Conservation (phyloP, 2,888 invertebrate genomes). For the Boloria selene region DNA sequence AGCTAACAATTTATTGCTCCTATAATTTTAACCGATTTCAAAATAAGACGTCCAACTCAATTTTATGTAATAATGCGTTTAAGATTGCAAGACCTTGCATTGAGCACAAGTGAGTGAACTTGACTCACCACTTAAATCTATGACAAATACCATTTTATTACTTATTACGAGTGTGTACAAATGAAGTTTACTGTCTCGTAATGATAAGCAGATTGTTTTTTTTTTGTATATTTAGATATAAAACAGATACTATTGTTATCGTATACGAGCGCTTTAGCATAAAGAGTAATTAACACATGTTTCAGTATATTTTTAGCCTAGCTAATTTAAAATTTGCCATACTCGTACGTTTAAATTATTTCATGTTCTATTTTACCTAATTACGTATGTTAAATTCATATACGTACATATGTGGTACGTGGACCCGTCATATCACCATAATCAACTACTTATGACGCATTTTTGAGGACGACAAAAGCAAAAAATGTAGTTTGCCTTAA, state of each 20-base stretch:
- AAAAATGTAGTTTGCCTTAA: background rate
- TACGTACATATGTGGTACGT: conserved; percentile 4
- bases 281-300: conserved; percentile 9
- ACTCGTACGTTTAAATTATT: conserved; percentile 18
- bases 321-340: conserved; percentile 2
- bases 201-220: background rate
- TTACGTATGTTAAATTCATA: conserved; percentile 7
- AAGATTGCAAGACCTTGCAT: conserved; percentile 20
- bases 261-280: background rate
- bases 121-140: conserved; percentile 23
- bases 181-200: background rate
- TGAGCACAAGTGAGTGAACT: conserved; percentile 15
- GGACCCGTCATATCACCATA: conserved; percentile 24
- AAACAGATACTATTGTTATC: background rate
- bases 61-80: conserved; percentile 15
- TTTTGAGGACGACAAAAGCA: conserved; percentile 20
- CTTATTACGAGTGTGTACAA: background rate
- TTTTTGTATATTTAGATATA: background rate
- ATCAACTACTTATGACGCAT: conserved; percentile 14
- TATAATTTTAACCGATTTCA: conserved; percentile 6
- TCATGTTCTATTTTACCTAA: conserved; percentile 26
- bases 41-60: background rate
- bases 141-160: conserved; percentile 12
- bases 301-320: conserved; percentile 8
- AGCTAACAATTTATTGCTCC: conserved; percentile 24